Conservation (phyloP, 2,113 vertebrate genomes). For the Callaeas wilsoni region DNA sequence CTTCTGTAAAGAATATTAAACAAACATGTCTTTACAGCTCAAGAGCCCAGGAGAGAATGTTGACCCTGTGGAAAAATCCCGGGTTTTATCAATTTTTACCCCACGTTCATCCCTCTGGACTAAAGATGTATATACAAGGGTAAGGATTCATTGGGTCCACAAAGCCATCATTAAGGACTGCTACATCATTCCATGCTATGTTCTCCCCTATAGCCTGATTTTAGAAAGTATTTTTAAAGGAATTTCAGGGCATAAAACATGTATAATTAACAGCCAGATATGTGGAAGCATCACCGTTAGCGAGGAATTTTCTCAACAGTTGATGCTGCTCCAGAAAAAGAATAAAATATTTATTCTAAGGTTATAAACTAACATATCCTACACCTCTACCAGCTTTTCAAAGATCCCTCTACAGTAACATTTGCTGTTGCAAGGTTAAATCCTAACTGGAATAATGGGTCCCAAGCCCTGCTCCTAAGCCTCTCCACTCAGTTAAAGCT, state of each 20-base stretch:
- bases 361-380: background rate
- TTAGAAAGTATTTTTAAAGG: background rate
- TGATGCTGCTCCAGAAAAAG: background rate
- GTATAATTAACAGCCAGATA: background rate
- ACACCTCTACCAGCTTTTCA: background rate
- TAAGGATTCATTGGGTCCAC: background rate
- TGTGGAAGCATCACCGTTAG: background rate
- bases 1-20: conserved; percentile 32
- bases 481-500: background rate
- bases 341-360: background rate
- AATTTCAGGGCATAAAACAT: background rate
- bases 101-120: background rate
- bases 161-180: background rate
- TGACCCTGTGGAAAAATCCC: background rate
- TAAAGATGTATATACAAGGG: background rate
- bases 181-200: background rate
- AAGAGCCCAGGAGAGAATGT: conserved; percentile 1
- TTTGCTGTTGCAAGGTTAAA: background rate
- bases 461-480: background rate
- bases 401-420: background rate
- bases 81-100: background rate
- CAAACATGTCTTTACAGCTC: conserved; percentile 22
- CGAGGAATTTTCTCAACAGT: background rate
- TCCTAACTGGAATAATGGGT: background rate
- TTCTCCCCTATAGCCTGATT: background rate